phyloP scores from a whole-genome alignment of 2,113 vertebrate genomes.

The Neotoma lepida region DNA sequence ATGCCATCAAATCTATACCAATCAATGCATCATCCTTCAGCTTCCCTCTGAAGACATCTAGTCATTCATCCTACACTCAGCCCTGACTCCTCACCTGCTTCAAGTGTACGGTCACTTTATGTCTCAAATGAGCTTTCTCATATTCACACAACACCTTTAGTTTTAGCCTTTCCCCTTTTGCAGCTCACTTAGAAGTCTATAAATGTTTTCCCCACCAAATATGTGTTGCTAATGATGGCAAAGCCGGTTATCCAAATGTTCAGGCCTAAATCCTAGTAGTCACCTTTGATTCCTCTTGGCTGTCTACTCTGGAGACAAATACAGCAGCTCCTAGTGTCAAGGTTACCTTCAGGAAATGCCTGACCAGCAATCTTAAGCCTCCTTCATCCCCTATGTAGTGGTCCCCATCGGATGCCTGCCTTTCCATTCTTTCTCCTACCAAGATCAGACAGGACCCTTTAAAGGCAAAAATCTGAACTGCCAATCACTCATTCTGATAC shows the following conservation, averaged over 20 bases:
- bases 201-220: background rate
- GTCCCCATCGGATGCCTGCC: background rate
- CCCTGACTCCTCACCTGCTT: background rate
- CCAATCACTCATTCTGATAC: background rate
- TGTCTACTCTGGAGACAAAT: background rate
- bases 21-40: background rate
- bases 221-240: background rate
- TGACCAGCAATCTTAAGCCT: background rate
- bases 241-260: background rate
- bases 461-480: background rate
- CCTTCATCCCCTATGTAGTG: no score
- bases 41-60: background rate
- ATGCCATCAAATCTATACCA: background rate
- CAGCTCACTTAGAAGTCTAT: background rate
- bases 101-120: background rate
- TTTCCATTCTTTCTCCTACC: background rate
- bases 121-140: background rate
- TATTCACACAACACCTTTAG: background rate
- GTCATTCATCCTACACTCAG: background rate
- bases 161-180: background rate
- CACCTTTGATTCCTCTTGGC: background rate
- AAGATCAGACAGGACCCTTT: background rate
- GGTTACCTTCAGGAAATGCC: background rate
- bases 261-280: background rate
- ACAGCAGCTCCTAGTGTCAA: background rate